phyloP scores from a whole-genome alignment of 2,797 vertebrate genomes.

The Betta splendens region DNA sequence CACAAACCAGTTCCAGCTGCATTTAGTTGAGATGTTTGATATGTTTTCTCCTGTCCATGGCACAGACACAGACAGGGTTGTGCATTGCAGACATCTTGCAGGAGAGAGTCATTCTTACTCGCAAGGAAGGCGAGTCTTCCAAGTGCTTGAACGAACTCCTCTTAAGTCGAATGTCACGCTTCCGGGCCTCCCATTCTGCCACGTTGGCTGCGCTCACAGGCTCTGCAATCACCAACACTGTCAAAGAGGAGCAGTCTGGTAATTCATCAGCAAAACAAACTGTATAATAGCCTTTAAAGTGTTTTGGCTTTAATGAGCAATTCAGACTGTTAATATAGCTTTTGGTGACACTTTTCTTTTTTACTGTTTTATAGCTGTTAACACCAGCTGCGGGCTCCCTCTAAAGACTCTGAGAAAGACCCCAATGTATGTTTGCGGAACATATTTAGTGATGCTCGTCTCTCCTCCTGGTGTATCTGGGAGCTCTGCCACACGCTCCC shows the following conservation, averaged over 20 bases:
- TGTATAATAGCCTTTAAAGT: not conserved
- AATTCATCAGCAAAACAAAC: constrained; percentile 42
- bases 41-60: not conserved
- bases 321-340: not conserved
- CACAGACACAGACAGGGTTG: constrained; percentile 88
- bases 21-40: constrained; percentile 1
- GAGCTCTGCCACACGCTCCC: constrained; percentile 96
- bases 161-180: constrained; percentile 95
- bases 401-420: constrained; percentile 94
- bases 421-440: constrained; percentile 97
- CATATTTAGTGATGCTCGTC: constrained; percentile 94
- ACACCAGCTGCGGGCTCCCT: constrained; percentile 97
- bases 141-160: constrained; percentile 99
- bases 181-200: constrained; percentile 95
- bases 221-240: constrained; percentile 95
- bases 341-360: constrained; percentile 13
- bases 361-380: constrained; percentile 81
- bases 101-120: constrained; percentile 93
- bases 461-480: constrained; percentile 94
- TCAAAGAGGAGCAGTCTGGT: constrained; percentile 99
- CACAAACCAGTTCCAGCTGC: not conserved
- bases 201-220: constrained; percentile 96
- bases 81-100: constrained; percentile 89
- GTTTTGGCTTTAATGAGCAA: not conserved
- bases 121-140: constrained; percentile 97